Percentiles rank a stretch among this genome's conserved stretches.
phyloP scores from a whole-genome alignment of 2,113 vertebrate species.

The Trematocara zebra region DNA sequence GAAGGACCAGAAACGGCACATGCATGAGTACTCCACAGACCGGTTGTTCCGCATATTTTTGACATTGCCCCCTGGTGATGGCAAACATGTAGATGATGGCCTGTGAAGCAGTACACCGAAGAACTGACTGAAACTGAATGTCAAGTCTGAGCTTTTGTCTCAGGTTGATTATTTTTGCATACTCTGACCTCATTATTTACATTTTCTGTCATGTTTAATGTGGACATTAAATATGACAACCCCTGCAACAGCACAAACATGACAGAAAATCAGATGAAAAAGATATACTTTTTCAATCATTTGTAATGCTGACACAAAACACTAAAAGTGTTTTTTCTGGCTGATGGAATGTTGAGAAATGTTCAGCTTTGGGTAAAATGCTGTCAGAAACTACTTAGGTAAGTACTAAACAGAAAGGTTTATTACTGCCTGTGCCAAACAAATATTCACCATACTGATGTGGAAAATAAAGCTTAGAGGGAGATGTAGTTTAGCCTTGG shows the following conservation, averaged over 20 bases:
- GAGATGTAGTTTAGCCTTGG: neutral
- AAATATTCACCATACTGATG: neutral
- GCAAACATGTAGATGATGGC: neutral
- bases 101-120: neutral
- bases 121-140: neutral
- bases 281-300: neutral
- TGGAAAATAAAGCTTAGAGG: neutral
- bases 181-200: neutral
- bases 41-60: neutral
- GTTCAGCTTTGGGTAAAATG: neutral
- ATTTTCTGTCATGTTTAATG: neutral
- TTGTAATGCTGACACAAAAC: neutral
- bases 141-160: neutral
- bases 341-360: neutral
- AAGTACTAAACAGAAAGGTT: neutral
- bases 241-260: neutral
- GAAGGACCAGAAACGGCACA: neutral
- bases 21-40: neutral
- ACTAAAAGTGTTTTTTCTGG: neutral
- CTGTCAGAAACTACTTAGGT: neutral
- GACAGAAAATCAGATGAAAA: neutral
- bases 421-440: neutral
- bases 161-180: neutral
- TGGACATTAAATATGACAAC: accelerated
- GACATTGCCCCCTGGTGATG: neutral